Evolutionary conservation across 2,888 invertebrate genomes (phyloP), one percentile per base, ranked within the genome.

Genomic region (Kryphioiulus occultus): DNA sequence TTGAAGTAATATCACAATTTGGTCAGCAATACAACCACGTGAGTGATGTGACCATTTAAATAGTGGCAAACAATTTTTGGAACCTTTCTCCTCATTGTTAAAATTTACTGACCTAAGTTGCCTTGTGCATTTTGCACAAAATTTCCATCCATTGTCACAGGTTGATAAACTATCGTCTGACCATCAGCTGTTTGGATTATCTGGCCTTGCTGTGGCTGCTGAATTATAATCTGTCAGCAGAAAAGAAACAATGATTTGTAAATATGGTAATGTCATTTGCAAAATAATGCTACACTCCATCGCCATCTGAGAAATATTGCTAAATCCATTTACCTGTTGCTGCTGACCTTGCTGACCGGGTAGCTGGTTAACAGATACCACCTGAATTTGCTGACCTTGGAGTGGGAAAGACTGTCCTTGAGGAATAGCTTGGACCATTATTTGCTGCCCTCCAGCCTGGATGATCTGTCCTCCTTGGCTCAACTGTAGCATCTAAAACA

Each of bases 131-230:
- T 89, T 85, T 89, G 90, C 12, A 90, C 89, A 87, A 90, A 90
- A 82, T 88, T 89, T 12, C 90, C 90, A 89, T 94, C 94, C 26
- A 95, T 91, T 84, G 94, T 92, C 47, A 95, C 93, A 0, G 97
- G 96, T 35, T 84, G 84, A 92, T 97, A 97, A 88, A 97, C 94
- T 90, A 96, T 96, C 0, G 98, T 97, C 92, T 98, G 98, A 0
- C 98, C 98, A 92, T 98, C 98, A 0, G 97, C 94, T 0, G 97
- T 96, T 92, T 98, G 98, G 53, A 98, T 95, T 82, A 98, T 93
- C 92, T 98, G 98, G 7, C 90, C 89, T 39, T 90, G 90, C 85
- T 90, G 90, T 5, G 90, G 90, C 88, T 91, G 91, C 89, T 94
- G 94, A 84, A 94, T 93, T 42, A 94, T 92, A 86, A 94, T 93